These are phyloP conservation scores for Eupithecia insigniata DNA, from an alignment of 2,888 invertebrate species.

Conservation along the genomic window DNA sequence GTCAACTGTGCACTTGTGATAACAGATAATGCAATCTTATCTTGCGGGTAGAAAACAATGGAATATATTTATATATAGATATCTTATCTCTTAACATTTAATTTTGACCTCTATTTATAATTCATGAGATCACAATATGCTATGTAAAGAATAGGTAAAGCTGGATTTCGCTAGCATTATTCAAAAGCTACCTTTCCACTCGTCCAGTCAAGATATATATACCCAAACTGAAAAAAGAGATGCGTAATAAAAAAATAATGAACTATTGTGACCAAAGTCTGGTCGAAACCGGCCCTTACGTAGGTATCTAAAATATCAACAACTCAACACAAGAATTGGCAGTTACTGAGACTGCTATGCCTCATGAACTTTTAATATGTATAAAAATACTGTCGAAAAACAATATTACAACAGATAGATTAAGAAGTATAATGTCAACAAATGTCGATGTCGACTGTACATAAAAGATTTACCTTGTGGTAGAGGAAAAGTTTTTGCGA, in stretches of 20 bases:
- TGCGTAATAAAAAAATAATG: neutral
- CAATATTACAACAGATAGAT: neutral
- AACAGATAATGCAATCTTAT: conserved; percentile 18
- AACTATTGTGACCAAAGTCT: neutral
- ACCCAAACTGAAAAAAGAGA: neutral
- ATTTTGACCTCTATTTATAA: conserved; percentile 32
- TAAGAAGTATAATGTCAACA: neutral
- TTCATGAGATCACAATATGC: conserved; percentile 30
- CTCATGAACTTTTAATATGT: neutral
- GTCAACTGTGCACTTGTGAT: conserved; percentile 33
- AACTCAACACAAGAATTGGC: too few species aligned
- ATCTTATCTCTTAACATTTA: conserved; percentile 30
- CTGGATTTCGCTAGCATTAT: neutral
- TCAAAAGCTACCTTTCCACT: neutral
- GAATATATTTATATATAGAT: conserved; percentile 29
- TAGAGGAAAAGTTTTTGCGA: conserved; percentile 20
- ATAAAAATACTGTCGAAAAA: neutral
- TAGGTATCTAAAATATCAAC: neutral
- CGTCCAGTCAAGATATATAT: neutral
- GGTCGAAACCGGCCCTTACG: neutral
- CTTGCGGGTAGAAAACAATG: conserved; percentile 24
- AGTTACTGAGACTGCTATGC: neutral
- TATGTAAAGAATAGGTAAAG: neutral
- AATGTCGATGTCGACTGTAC: neutral
- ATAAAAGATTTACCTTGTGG: conserved; percentile 14